Conservation (phyloP, 2,113 vertebrate species). For the Bubalus kerabau region DNA sequence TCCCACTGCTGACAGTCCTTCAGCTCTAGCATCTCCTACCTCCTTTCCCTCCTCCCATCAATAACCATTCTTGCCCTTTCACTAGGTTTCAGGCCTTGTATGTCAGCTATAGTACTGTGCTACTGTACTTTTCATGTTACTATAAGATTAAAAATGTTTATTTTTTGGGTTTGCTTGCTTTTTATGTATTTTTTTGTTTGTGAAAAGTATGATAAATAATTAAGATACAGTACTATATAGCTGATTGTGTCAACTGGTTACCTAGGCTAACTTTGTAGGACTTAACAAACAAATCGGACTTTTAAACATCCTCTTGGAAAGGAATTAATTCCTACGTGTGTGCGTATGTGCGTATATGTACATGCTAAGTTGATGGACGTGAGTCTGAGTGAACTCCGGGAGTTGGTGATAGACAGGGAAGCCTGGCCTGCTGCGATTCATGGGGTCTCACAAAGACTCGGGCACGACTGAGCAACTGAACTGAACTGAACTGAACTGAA, state of each 20-base stretch:
- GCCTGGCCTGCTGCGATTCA: too few relatives aligned
- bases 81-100: not conserved
- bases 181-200: not conserved
- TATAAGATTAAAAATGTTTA: not conserved
- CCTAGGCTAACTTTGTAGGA: not conserved
- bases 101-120: not conserved
- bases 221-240: not conserved
- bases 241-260: not conserved
- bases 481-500: too few relatives aligned
- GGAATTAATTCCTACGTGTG: not conserved
- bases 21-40: not conserved
- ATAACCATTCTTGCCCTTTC: not conserved
- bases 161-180: not conserved
- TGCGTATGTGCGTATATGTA: not conserved
- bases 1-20: not conserved
- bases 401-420: too few relatives aligned
- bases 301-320: not conserved
- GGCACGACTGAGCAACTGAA: too few relatives aligned
- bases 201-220: not conserved
- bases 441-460: too few relatives aligned
- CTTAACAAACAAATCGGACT: not conserved
- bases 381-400: too few relatives aligned
- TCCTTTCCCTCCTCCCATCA: not conserved
- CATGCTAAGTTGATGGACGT: not conserved
- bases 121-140: not conserved